Conservation (phyloP, 2,113 vertebrate species). For the Odocoileus virginianus region DNA sequence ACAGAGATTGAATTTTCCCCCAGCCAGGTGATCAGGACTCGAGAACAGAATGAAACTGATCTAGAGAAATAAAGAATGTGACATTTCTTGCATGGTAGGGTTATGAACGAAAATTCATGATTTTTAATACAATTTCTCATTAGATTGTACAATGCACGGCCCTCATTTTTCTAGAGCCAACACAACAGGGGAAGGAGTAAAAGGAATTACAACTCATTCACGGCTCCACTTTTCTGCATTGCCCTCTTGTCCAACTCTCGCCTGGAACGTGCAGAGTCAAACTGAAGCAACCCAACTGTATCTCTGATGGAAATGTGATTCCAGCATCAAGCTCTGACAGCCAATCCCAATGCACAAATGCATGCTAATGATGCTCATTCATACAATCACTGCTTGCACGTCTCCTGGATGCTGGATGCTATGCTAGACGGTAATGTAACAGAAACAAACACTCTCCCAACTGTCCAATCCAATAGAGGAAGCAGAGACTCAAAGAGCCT, state of each 20-base stretch:
- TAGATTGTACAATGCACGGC: neutral
- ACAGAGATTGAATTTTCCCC: neutral
- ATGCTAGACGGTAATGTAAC: neutral
- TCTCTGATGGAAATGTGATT: neutral
- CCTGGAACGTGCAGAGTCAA: neutral
- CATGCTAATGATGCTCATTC: neutral
- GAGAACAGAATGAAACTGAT: constrained; percentile 2
- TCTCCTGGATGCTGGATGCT: neutral
- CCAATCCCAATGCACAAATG: neutral
- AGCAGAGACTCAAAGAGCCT: neutral
- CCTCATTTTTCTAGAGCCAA: neutral
- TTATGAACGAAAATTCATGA: neutral
- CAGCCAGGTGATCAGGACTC: neutral
- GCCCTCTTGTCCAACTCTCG: neutral
- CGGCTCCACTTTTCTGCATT: no score
- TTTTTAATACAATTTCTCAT: neutral
- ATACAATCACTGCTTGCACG: neutral
- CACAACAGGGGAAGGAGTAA: neutral
- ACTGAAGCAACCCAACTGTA: neutral
- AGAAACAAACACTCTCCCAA: neutral
- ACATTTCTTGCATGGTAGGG: neutral
- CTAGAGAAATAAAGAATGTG: constrained; percentile 31
- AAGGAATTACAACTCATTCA: neutral
- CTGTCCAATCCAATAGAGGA: neutral
- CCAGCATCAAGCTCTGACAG: neutral